A percentile compares a stretch with the other conserved stretches of the same genome.
Conservation (phyloP, 35 echinoderm and acorn worm genomes). For the Lytechinus pictus region DNA sequence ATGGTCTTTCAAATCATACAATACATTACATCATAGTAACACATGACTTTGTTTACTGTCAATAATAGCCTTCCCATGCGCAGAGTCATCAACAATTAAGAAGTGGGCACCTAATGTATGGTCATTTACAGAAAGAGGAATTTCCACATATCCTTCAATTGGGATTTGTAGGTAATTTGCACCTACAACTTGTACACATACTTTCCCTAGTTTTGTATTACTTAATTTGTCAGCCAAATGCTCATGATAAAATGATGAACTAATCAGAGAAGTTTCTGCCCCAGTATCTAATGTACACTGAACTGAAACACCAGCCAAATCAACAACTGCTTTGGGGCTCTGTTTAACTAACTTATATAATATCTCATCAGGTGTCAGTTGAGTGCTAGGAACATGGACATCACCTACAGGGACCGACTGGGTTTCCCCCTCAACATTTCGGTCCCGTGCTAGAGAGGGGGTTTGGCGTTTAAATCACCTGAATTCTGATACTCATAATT, state of each 20-base stretch:
- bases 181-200: conserved; percentile 51
- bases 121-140: background rate
- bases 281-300: conserved; percentile 68
- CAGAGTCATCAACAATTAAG: too few species aligned
- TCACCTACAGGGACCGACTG: too few species aligned
- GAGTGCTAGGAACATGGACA: too few species aligned
- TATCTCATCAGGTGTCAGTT: conserved; percentile 30
- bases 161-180: conserved; percentile 50
- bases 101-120: too few species aligned
- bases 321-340: conserved; percentile 56
- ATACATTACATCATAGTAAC: background rate
- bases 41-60: background rate
- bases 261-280: conserved; percentile 67
- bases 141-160: conserved; percentile 60
- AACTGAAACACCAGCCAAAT: conserved; percentile 49
- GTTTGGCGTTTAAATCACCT: background rate
- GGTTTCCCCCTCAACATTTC: background rate
- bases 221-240: conserved; percentile 41
- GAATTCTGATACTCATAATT: conserved; percentile 13
- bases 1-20: background rate
- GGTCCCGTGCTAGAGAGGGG: background rate
- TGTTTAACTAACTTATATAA: conserved; percentile 17
- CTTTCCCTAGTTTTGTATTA: background rate
- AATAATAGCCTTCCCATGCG: too few species aligned
- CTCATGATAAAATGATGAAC: conserved; percentile 41